Conservation (phyloP, 2,113 vertebrate genomes). For the Xiphophorus maculatus region DNA sequence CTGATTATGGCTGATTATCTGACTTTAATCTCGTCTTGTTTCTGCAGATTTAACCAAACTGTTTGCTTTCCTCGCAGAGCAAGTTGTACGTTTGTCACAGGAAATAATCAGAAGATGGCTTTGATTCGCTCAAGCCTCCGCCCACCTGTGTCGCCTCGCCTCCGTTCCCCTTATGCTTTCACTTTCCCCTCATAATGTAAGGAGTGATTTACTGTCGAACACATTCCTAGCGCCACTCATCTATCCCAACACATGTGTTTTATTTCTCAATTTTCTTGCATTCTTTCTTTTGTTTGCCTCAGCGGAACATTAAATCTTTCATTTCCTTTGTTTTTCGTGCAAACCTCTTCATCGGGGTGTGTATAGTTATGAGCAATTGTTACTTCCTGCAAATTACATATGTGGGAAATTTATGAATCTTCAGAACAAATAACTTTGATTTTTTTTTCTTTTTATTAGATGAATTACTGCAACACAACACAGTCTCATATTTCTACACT, state of each 20-base stretch:
- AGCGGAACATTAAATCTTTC: not conserved
- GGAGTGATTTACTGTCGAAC: constrained; percentile 68
- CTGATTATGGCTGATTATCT: constrained; percentile 41
- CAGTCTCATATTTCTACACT: not conserved
- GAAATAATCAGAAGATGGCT: constrained; percentile 41
- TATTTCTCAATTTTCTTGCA: constrained; percentile 10
- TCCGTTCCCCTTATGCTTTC: constrained; percentile 32
- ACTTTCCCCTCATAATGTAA: constrained; percentile 50
- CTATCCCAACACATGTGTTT: constrained; percentile 19
- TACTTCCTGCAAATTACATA: not conserved
- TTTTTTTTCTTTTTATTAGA: no score
- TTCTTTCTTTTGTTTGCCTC: constrained; percentile 20
- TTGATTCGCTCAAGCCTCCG: constrained; percentile 20
- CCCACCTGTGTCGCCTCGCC: constrained; percentile 18
- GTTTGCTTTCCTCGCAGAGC: constrained; percentile 12
- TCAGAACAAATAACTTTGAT: not conserved
- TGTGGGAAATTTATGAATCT: not conserved
- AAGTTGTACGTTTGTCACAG: not conserved
- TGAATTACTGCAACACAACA: constrained; percentile 1
- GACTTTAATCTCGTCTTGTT: constrained; percentile 12
- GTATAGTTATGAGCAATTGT: constrained; percentile 16
- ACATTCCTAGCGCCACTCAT: constrained; percentile 47
- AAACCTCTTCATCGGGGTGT: constrained; percentile 12
- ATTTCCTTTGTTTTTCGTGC: not conserved
- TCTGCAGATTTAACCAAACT: not conserved